Conservation (phyloP, 1,140 invertebrate species). For the Pemphigus obesinymphae region DNA sequence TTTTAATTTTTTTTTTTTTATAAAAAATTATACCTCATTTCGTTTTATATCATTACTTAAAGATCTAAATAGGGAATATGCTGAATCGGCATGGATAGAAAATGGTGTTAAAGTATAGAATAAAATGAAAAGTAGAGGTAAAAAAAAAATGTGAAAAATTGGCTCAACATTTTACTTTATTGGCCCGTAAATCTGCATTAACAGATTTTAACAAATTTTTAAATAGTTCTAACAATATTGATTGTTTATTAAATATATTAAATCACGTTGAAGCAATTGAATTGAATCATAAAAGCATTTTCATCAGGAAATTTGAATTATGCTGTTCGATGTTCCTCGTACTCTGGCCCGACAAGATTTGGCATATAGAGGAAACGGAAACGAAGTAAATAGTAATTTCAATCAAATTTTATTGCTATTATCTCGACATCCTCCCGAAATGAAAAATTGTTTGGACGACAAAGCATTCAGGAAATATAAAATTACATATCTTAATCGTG, state of each 20-base stretch:
- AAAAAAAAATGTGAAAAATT: slow-evolving; percentile 6
- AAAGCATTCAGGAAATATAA: not conserved
- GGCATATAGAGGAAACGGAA: not conserved
- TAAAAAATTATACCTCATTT: too few relatives aligned
- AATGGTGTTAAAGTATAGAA: not conserved
- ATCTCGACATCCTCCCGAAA: not conserved
- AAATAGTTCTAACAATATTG: not conserved
- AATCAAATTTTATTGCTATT: not conserved
- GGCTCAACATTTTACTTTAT: not conserved
- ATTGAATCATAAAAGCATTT: not conserved
- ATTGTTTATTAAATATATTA: not conserved
- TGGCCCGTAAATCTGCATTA: not conserved
- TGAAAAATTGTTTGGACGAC: not conserved
- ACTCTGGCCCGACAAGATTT: not conserved
- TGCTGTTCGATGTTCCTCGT: too few relatives aligned
- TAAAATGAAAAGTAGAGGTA: slow-evolving; percentile 20
- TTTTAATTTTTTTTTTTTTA: too few relatives aligned
- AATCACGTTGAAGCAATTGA: not conserved
- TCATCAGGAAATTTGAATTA: not conserved
- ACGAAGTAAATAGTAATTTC: not conserved
- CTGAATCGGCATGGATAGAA: not conserved
- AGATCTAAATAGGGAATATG: not conserved
- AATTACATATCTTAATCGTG: not conserved
- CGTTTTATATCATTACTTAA: not conserved
- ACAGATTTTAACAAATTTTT: not conserved